Evolutionary conservation across 1,140 invertebrate genomes (phyloP).

Genomic region (Potamilus streckersoni): DNA sequence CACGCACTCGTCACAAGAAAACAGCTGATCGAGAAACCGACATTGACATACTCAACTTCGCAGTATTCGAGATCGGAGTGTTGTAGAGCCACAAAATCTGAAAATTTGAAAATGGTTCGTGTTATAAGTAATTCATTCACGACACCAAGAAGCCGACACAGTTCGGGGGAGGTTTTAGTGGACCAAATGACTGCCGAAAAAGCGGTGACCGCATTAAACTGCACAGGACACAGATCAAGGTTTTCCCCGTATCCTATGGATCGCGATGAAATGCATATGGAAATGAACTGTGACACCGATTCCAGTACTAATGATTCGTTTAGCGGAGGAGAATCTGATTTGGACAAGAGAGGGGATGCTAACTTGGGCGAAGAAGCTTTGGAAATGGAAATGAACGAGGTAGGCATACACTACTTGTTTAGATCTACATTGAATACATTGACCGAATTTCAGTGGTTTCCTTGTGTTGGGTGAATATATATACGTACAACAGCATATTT

Average conservation of each 20-base stretch:
- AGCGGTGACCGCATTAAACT: constrained; percentile 25
- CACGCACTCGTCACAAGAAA: too few relatives aligned
- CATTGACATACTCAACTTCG: too few relatives aligned
- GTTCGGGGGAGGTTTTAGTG: constrained; percentile 44
- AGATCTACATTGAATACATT: constrained; percentile 20
- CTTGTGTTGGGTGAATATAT: too few relatives aligned
- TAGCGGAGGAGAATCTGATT: constrained; percentile 23
- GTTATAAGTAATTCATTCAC: constrained; percentile 49
- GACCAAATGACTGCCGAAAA: constrained; percentile 41
- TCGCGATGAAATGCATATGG: constrained; percentile 2
- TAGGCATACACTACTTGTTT: background rate
- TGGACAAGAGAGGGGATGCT: constrained; percentile 9
- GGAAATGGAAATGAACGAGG: constrained; percentile 13
- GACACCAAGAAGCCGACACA: constrained; percentile 47
- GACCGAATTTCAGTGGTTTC: constrained; percentile 17
- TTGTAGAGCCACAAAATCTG: too few relatives aligned
- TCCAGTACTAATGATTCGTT: constrained; percentile 22
- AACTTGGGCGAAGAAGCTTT: background rate
- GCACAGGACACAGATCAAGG: constrained; percentile 1
- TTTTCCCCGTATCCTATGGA: too few relatives aligned
- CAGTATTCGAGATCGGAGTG: too few relatives aligned
- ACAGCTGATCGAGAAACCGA: too few relatives aligned
- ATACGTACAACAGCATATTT: too few relatives aligned
- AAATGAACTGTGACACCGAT: constrained; percentile 27
- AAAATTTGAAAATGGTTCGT: constrained; percentile 41